Evolutionary conservation across 1,140 invertebrate species (phyloP), one percentile per base, ranked within the genome.

Genomic region (Aradophagus sp.): DNA sequence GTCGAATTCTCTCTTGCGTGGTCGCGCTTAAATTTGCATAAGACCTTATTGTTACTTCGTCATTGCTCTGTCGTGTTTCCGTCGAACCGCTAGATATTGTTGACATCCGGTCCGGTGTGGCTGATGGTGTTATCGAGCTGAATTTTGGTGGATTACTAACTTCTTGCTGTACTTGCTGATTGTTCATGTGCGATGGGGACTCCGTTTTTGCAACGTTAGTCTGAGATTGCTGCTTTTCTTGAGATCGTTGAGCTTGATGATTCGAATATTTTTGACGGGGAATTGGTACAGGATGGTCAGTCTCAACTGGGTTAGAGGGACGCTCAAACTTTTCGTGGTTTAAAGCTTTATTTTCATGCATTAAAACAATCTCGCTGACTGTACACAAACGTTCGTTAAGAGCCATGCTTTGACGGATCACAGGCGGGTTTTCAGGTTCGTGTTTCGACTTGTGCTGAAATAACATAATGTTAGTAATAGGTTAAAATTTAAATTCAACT

Each of bases 31-130:
- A 23, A 23, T 23, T 23, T 23, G 20, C 20, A 23, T 23, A 23
- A 5, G 20, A 88, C 39, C 85, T 82, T 50, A 89, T 88, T 8
- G 87, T 80, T 4, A 86, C 82, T 59, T 87, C 86, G 47, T 87
- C 86, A 32, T 86, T 86, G 38, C 79, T 83, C 44, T 83, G 83
- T 17, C 81, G 84, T 0, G 80, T 82, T 4, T 84, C 81, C 4
- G 75, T 82, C 5, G 82, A 84, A 2, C 62, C 71, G 36, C 75
- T 80, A 1, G 82, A 84, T 8, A 79, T 74, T 27, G 76, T 81
- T 3, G 83, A 83, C 23, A 77, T 73, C 2, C 78, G 68, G 12
- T 84, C 83, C 14, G 76, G 50, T 13, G 71, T 79, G 11, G 59
- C 69, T 2, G 73, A 53, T 29, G 59, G 53, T 42, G 52, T 47